Percentiles rank a stretch among this genome's conserved stretches.
Evolutionary conservation across 2,888 invertebrate genomes (phyloP).

Genomic region (Xanthia icteritia): DNA sequence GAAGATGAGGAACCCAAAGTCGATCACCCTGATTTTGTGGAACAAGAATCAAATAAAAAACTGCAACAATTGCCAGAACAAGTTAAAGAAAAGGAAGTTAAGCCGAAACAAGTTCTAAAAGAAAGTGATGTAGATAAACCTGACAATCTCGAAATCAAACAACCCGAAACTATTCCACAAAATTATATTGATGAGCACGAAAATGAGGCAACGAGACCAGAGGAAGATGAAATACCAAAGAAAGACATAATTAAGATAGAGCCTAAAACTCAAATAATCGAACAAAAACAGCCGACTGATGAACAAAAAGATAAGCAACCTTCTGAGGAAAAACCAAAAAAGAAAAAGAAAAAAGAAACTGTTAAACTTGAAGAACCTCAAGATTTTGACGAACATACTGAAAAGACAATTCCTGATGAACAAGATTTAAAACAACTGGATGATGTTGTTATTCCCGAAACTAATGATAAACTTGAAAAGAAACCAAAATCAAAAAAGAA

Average conservation of each 20-base stretch:
- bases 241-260: constrained; percentile 17
- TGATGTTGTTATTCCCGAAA: constrained; percentile 72
- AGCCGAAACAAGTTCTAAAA: constrained; percentile 27
- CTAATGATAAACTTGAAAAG: constrained; percentile 59
- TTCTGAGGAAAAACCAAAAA: constrained; percentile 28
- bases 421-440: constrained; percentile 25
- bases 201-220: neutral
- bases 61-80: constrained; percentile 10
- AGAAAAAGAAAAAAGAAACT: constrained; percentile 24
- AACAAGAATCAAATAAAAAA: constrained; percentile 32
- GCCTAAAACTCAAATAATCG: neutral
- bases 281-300: constrained; percentile 6
- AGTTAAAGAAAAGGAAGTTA: constrained; percentile 8
- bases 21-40: neutral
- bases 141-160: constrained; percentile 3
- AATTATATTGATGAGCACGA: constrained; percentile 2
- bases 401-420: neutral
- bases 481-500: constrained; percentile 55
- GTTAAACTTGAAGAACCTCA: constrained; percentile 19
- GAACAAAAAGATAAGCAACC: constrained; percentile 11
- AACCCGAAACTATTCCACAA: constrained; percentile 15
- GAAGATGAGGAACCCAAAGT: constrained; percentile 49
- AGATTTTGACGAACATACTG: constrained; percentile 5
- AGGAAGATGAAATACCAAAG: constrained; percentile 12
- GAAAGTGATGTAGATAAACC: constrained; percentile 19